A percentile compares a stretch with the other conserved stretches of the same genome.
Conservation (phyloP, 2,888 invertebrate species). For the Eremobia ochroleuca region DNA sequence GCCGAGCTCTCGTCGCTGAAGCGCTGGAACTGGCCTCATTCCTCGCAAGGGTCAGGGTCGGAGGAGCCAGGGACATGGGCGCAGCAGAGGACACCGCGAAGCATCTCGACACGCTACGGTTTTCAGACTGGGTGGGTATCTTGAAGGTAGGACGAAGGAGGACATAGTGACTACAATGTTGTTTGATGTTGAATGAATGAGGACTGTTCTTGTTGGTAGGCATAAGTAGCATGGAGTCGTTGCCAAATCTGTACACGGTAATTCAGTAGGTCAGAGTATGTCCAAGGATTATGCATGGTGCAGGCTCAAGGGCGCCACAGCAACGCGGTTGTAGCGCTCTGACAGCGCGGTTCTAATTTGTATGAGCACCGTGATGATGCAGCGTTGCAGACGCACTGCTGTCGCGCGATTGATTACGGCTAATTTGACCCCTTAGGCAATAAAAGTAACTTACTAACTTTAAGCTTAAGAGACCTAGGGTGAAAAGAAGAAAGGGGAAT, state of each 20-base stretch:
- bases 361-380: neutral
- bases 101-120: slow-evolving; percentile 95
- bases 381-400: neutral
- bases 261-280: neutral
- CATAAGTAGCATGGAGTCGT: neutral
- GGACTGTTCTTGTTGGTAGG: neutral
- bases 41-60: slow-evolving; percentile 95
- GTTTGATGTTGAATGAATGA: slow-evolving; percentile 16
- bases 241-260: neutral
- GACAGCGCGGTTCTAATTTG: neutral
- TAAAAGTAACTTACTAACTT: neutral
- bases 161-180: slow-evolving; percentile 7
- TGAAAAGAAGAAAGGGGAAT: neutral
- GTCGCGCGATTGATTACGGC: neutral
- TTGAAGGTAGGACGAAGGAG: slow-evolving; percentile 48
- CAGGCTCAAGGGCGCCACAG: neutral
- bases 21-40: slow-evolving; percentile 97
- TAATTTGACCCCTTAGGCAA: neutral
- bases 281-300: neutral
- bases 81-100: slow-evolving; percentile 92
- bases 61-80: slow-evolving; percentile 92
- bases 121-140: slow-evolving; percentile 97
- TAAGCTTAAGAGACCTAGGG: too few species aligned
- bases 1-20: slow-evolving; percentile 97
- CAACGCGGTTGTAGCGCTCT: neutral